Conservation (phyloP, 2,113 vertebrate genomes). For the Nothobranchius furzeri region DNA sequence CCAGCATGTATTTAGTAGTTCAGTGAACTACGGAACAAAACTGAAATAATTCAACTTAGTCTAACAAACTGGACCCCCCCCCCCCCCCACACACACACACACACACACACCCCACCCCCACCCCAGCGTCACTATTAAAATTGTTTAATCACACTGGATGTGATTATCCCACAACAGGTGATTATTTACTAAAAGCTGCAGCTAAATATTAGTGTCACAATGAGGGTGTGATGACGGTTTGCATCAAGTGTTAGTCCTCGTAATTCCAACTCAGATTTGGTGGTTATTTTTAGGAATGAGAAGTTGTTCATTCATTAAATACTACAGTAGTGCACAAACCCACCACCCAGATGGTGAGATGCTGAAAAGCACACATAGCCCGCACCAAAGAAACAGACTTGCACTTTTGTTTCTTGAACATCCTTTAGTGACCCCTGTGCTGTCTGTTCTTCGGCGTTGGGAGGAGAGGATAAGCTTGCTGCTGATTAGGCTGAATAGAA, state of each 20-base stretch:
- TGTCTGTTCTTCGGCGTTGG: slow-evolving; percentile 28
- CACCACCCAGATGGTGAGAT: too few species aligned
- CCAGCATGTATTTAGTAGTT: too few species aligned
- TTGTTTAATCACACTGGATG: too few species aligned
- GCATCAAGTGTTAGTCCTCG: not conserved
- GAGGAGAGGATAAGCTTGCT: slow-evolving; percentile 36
- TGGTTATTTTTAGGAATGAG: not conserved
- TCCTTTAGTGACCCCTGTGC: slow-evolving; percentile 38
- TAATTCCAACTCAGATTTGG: slow-evolving; percentile 3
- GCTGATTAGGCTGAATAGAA: slow-evolving; percentile 56
- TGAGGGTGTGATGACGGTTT: not conserved
- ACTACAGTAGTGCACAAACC: not conserved
- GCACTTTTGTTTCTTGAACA: slow-evolving; percentile 13
- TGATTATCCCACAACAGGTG: not conserved
- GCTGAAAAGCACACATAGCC: not conserved
- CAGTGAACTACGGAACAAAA: too few species aligned
- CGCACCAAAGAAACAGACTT: slow-evolving; percentile 16
- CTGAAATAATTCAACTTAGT: too few species aligned
- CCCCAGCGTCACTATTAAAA: too few species aligned
- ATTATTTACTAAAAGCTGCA: not conserved
- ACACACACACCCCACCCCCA: too few species aligned
- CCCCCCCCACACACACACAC: too few species aligned
- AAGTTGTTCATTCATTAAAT: not conserved
- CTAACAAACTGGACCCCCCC: too few species aligned
- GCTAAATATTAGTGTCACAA: not conserved